Conservation (phyloP, 2,888 invertebrate genomes). For the Exephanes ischioxanthus region DNA sequence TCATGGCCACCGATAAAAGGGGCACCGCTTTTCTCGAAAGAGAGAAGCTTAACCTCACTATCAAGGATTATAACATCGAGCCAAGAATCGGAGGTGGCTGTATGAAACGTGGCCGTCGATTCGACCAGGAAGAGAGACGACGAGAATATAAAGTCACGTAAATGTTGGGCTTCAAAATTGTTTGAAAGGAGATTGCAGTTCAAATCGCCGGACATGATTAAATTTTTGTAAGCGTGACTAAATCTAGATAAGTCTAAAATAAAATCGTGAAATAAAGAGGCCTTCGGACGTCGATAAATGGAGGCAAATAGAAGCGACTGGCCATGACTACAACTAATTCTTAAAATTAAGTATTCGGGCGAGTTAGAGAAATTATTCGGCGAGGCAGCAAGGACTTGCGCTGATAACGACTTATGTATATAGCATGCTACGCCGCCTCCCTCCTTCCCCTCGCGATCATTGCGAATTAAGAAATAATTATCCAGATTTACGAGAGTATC, state of each 20-base stretch:
- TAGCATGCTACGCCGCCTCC: conserved; percentile 54
- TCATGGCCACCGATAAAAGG: conserved; percentile 27
- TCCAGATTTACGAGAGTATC: conserved; percentile 9
- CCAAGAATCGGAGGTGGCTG: conserved; percentile 11
- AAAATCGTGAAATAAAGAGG: conserved; percentile 28
- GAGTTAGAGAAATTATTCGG: background rate
- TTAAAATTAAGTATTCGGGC: background rate
- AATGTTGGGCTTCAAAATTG: background rate
- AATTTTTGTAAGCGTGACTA: background rate
- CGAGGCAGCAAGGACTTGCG: conserved; percentile 5
- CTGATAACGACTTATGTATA: conserved; percentile 38
- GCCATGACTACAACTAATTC: background rate
- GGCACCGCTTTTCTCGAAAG: background rate
- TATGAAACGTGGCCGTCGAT: conserved; percentile 4
- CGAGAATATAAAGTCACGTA: background rate
- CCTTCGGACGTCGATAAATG: conserved; percentile 19
- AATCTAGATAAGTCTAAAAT: background rate
- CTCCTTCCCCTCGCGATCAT: conserved; percentile 22
- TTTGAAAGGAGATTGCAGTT: background rate
- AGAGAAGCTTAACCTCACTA: background rate
- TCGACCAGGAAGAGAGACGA: background rate
- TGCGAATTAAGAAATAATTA: conserved; percentile 33
- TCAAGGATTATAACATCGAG: background rate
- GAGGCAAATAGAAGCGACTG: background rate
- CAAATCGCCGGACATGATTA: conserved; percentile 7